Evolutionary conservation across 2,113 vertebrate genomes (phyloP).

Genomic region (Haemorhous mexicanus): DNA sequence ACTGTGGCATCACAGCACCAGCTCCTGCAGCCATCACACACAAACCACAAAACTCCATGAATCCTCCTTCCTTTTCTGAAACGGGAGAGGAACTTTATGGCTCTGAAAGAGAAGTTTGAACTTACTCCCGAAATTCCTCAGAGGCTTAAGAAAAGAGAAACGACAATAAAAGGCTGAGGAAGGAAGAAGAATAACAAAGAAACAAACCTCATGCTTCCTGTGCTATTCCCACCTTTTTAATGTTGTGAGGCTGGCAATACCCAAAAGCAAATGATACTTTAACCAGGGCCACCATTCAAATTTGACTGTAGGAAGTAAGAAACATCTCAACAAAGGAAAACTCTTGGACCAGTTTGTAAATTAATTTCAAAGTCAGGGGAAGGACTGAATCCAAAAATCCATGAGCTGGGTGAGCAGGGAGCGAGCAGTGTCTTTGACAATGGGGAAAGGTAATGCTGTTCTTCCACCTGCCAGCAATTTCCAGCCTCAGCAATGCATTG

Average conservation of each 20-base stretch:
- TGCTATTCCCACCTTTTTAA: neutral
- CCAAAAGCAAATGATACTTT: neutral
- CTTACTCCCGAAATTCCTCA: conserved; percentile 48
- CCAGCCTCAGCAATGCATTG: neutral
- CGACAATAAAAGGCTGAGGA: neutral
- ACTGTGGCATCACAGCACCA: neutral
- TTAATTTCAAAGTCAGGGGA: neutral
- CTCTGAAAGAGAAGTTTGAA: conserved; percentile 26
- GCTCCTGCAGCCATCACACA: neutral
- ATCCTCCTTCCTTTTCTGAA: neutral
- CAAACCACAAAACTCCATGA: conserved; percentile 14
- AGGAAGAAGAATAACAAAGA: neutral
- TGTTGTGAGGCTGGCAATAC: neutral
- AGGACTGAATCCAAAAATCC: neutral
- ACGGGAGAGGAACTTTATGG: conserved; percentile 3
- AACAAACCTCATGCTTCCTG: neutral
- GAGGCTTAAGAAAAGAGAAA: conserved; percentile 17
- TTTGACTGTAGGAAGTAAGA: neutral
- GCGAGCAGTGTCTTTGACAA: neutral
- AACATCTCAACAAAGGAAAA: neutral
- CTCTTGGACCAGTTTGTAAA: neutral
- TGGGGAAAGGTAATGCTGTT: neutral
- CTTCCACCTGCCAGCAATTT: neutral
- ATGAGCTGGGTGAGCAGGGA: neutral
- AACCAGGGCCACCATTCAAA: neutral